phyloP scores from a whole-genome alignment of 2,113 vertebrate species.

The Capreolus pygargus region DNA sequence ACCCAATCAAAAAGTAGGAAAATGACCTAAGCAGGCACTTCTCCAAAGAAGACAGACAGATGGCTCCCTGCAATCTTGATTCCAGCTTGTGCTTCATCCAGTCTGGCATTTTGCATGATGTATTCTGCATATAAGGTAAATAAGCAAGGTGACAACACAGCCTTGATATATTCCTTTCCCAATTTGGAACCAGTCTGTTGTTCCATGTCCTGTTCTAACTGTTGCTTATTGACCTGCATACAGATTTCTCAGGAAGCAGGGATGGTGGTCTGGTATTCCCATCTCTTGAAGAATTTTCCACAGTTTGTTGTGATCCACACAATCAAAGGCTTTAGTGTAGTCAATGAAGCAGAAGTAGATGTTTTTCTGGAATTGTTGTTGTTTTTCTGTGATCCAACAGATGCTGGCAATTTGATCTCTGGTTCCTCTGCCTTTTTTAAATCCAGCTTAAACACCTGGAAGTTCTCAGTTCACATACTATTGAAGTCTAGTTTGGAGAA shows the following conservation, averaged over 20 bases:
- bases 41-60: background rate
- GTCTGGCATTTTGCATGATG: background rate
- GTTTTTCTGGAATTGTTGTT: background rate
- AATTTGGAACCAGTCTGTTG: background rate
- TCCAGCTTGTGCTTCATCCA: background rate
- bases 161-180: background rate
- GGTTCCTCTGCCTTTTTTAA: background rate
- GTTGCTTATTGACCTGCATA: background rate
- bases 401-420: background rate
- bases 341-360: background rate
- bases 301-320: background rate
- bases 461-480: accelerated
- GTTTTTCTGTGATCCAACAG: background rate
- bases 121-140: background rate
- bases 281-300: background rate
- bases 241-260: background rate
- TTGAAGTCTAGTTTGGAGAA: background rate
- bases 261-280: background rate
- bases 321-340: background rate
- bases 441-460: background rate
- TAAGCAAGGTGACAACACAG: background rate
- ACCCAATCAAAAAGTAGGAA: background rate
- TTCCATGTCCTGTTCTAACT: background rate
- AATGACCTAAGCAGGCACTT: background rate
- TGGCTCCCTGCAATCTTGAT: background rate